Evolutionary conservation across 2,888 invertebrate genomes (phyloP).

Genomic region (Drosophila macrothrix): DNA sequence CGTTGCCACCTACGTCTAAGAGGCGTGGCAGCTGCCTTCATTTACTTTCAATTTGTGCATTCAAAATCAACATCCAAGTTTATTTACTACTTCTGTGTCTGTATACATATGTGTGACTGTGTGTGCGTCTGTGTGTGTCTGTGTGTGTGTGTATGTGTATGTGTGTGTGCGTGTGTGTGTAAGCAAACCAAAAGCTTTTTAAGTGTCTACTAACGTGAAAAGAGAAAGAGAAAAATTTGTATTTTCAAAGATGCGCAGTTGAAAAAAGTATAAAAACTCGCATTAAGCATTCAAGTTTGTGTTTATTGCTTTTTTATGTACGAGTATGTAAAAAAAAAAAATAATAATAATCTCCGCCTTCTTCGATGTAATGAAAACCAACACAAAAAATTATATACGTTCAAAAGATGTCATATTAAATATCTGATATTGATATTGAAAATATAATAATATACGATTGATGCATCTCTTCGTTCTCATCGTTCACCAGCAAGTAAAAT

Average conservation of each 20-base stretch:
- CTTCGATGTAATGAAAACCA: neutral
- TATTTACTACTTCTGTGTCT: constrained; percentile 47
- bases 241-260: neutral
- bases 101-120: constrained; percentile 19
- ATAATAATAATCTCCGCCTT: constrained; percentile 1
- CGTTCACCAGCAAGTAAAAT: neutral
- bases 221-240: neutral
- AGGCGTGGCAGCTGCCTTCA: constrained; percentile 27
- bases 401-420: neutral
- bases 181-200: constrained; percentile 40
- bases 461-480: neutral
- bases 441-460: neutral
- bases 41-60: constrained; percentile 36
- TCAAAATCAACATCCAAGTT: constrained; percentile 32
- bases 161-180: constrained; percentile 5
- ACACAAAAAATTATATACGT: neutral
- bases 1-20: constrained; percentile 89
- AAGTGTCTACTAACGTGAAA: constrained; percentile 53
- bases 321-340: neutral
- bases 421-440: neutral
- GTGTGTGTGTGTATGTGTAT: constrained; percentile 7
- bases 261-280: neutral
- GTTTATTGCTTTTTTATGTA: neutral
- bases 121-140: constrained; percentile 8
- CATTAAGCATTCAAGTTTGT: neutral